Percentiles rank a stretch among this genome's conserved stretches.
phyloP scores from a whole-genome alignment of 2,113 vertebrate species.

The Ptilorrhoa leucosticta region DNA sequence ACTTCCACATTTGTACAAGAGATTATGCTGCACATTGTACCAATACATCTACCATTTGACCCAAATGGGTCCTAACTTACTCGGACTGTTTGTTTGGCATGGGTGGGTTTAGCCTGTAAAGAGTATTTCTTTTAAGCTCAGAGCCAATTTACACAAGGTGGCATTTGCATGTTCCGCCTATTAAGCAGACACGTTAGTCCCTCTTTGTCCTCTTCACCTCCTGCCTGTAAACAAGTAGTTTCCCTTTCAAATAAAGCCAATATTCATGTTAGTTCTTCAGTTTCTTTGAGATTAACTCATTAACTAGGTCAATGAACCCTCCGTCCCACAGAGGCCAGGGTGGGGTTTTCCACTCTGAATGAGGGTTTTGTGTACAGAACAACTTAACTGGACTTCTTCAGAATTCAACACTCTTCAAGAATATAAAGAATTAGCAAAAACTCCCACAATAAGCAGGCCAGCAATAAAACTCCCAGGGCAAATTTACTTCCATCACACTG shows the following conservation, averaged over 20 bases:
- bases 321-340: background rate
- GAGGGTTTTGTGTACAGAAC: background rate
- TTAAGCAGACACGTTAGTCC: background rate
- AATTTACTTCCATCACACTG: background rate
- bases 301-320: conserved; percentile 35
- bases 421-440: background rate
- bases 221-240: conserved; percentile 1
- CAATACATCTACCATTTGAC: background rate
- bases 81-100: background rate
- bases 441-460: background rate
- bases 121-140: background rate
- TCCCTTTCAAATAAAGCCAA: conserved; percentile 37
- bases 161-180: background rate
- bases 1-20: background rate
- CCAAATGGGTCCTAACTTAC: background rate
- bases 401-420: background rate
- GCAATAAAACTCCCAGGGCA: background rate
- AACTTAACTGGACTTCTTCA: background rate
- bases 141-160: background rate
- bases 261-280: background rate
- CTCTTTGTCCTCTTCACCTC: background rate
- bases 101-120: background rate
- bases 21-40: background rate
- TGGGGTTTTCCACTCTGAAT: background rate
- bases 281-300: conserved; percentile 43